phyloP scores from a whole-genome alignment of 2,888 invertebrate species.

The Aporophyla lueneburgensis region DNA sequence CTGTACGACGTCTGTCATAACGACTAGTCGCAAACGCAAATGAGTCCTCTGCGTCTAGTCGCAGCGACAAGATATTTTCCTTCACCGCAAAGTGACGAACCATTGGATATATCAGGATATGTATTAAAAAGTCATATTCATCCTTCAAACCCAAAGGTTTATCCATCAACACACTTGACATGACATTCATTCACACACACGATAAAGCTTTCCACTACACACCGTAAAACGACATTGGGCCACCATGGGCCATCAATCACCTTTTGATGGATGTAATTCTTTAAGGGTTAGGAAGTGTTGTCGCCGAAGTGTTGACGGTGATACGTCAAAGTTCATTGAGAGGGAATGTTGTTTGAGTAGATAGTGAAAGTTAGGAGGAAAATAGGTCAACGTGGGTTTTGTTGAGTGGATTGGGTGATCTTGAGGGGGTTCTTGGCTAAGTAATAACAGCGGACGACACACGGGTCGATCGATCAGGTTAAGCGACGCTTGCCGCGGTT shows the following conservation, averaged over 20 bases:
- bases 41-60: too few species aligned
- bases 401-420: background rate
- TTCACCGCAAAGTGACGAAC: too few species aligned
- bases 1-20: too few species aligned
- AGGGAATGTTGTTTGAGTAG: constrained; percentile 4
- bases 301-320: constrained; percentile 16
- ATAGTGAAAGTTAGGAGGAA: background rate
- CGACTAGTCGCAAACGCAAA: too few species aligned
- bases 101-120: too few species aligned
- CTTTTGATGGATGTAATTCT: constrained; percentile 61
- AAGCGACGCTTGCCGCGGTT: too few species aligned
- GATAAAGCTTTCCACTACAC: constrained; percentile 17
- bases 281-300: constrained; percentile 41
- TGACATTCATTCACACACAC: constrained; percentile 14
- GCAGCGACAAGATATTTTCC: too few species aligned
- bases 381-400: background rate
- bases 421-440: too few species aligned
- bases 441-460: too few species aligned
- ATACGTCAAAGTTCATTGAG: constrained; percentile 33
- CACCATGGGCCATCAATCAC: constrained; percentile 64
- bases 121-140: background rate
- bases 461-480: too few species aligned
- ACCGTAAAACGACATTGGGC: constrained; percentile 42
- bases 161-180: constrained; percentile 24
- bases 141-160: background rate